These are phyloP conservation scores for Cyclophora albipunctata DNA, from an alignment of 2,888 invertebrate genomes.

Conservation along the genomic window DNA sequence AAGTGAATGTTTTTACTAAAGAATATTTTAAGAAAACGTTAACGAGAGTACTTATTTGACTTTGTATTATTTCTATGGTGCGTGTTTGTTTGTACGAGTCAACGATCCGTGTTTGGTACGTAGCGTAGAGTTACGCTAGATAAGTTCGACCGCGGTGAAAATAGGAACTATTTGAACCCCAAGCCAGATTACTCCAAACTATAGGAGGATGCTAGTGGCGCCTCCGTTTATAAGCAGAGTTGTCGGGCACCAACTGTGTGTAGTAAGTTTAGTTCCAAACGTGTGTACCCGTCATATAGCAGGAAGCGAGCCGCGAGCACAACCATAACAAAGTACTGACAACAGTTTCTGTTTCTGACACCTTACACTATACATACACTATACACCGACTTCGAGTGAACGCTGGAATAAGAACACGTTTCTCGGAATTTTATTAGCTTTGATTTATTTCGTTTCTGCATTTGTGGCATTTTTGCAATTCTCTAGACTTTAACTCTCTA, in stretches of 20 bases:
- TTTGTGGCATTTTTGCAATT: too few species aligned
- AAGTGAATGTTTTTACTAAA: too few species aligned
- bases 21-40: too few species aligned
- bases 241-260: neutral
- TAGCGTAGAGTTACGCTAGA: slow-evolving; percentile 1
- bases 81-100: slow-evolving; percentile 54
- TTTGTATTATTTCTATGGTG: slow-evolving; percentile 20
- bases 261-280: slow-evolving; percentile 11
- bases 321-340: slow-evolving; percentile 60
- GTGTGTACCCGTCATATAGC: slow-evolving; percentile 34
- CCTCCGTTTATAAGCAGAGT: too few species aligned
- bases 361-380: slow-evolving; percentile 37
- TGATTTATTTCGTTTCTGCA: too few species aligned
- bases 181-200: too few species aligned
- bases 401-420: slow-evolving; percentile 53
- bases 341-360: slow-evolving; percentile 55
- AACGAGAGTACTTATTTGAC: neutral
- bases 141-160: too few species aligned
- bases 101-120: slow-evolving; percentile 41
- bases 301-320: slow-evolving; percentile 53
- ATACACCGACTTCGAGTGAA: slow-evolving; percentile 59
- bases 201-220: too few species aligned
- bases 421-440: slow-evolving; percentile 21
- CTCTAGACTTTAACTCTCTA: too few species aligned
- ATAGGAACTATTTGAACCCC: too few species aligned